phyloP scores from a whole-genome alignment of 2,888 invertebrate genomes.

The Timema cristinae region DNA sequence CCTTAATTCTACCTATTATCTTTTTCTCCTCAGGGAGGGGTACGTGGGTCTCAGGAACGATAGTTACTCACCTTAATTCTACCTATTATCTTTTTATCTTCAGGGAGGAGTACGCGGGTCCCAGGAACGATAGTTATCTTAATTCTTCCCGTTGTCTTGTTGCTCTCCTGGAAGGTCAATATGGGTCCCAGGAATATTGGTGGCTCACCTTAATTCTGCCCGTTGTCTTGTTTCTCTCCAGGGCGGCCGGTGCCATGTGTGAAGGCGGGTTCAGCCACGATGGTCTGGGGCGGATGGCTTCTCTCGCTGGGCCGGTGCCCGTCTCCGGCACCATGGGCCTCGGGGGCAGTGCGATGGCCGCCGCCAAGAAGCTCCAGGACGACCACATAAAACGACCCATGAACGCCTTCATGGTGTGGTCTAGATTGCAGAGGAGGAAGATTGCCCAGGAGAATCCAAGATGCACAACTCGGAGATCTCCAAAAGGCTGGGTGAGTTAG shows the following conservation, averaged over 20 bases:
- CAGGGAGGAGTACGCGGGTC: too few species aligned
- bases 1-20: too few species aligned
- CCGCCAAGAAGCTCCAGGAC: slow-evolving; percentile 60
- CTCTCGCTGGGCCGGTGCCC: slow-evolving; percentile 58
- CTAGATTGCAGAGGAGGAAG: slow-evolving; percentile 83
- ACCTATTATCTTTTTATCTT: too few species aligned
- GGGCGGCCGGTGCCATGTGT: slow-evolving; percentile 72
- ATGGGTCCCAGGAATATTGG: too few species aligned
- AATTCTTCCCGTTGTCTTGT: too few species aligned
- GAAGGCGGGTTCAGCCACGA: slow-evolving; percentile 55
- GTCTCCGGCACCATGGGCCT: slow-evolving; percentile 51
- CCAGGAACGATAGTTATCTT: too few species aligned
- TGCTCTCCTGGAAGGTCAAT: too few species aligned
- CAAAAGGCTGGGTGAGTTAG: slow-evolving; percentile 76
- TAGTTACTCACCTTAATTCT: too few species aligned
- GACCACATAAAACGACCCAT: slow-evolving; percentile 95
- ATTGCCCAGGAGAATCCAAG: slow-evolving; percentile 96
- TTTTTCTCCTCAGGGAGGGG: too few species aligned
- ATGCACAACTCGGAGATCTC: slow-evolving; percentile 98
- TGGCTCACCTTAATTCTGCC: too few species aligned
- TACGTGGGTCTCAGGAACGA: too few species aligned
- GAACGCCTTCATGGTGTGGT: slow-evolving; percentile 99
- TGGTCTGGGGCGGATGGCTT: slow-evolving; percentile 34
- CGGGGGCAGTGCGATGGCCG: slow-evolving; percentile 46
- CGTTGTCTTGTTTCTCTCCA: slow-evolving; percentile 42